Evolutionary conservation across 2,888 invertebrate genomes (phyloP), one percentile per base, ranked within the genome.

Genomic region (Cyrtodaria siliqua): DNA sequence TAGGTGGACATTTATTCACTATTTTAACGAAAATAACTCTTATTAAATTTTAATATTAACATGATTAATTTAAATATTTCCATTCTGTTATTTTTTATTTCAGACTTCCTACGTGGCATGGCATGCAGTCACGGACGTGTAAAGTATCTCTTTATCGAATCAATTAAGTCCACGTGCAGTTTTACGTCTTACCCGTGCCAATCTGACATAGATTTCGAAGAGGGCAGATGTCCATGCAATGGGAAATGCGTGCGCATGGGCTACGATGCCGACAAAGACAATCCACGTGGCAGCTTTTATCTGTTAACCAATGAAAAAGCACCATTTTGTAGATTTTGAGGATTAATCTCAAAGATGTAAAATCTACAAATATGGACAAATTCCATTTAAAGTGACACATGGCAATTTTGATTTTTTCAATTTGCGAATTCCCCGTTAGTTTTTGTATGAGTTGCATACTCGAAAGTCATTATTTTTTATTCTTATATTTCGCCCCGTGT

Each of bases 71-170:
- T 8, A 33, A 8, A 33, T 33, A 33, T 33, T 33, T 33, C 33
- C 6, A 16, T 9, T 16, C 8, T 20, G 2, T 29, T 27, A 23
- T 55, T 33, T 6, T 55, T 20, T 18, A 14, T 33, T 55, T 29
- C 44, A 64, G 64, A 27, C 24, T 64, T 64, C 20, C 42, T 42
- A n/a, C 38, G 47, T 16, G 64, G 44, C 16, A 16, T 44, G n/a
- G 44, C n/a, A 4, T 52, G 52, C 26, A 52, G 52, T 16, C 52
- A 52, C 16, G 23, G 23, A 9, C 52, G 52, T 24, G 52, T 23
- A 20, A 3, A 23, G 3, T 4, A 52, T 20, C 24, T 23, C 6
- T 52, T 20, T 20, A 52, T 26, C 23, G 52, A 52, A 23, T 52
- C 52, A 14, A 52, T 52, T 6, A 52, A 4, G 12, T 24, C 52